These are phyloP conservation scores for Vicugna pacos DNA, from an alignment of 2,113 vertebrate species.

Conservation along the genomic window DNA sequence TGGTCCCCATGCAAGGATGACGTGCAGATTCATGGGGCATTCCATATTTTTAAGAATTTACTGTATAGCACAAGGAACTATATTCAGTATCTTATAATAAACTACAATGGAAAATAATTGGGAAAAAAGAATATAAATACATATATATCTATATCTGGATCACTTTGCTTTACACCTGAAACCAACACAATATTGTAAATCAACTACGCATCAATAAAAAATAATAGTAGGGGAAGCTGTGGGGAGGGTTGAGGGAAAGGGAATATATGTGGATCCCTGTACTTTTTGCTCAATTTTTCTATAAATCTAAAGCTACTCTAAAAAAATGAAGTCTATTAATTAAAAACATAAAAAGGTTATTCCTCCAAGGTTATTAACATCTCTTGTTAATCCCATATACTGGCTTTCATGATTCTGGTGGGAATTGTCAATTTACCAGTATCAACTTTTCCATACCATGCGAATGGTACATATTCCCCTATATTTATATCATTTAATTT, in stretches of 20 bases:
- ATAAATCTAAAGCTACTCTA: conserved; percentile 9
- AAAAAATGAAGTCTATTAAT: background rate
- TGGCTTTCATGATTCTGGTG: background rate
- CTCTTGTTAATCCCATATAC: background rate
- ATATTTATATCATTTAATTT: conserved; percentile 36
- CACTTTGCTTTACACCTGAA: no score
- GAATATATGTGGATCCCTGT: background rate
- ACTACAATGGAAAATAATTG: no score
- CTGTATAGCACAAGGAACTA: no score
- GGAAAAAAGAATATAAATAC: no score
- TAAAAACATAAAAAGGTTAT: background rate
- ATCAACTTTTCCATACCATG: background rate
- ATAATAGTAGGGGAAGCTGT: background rate
- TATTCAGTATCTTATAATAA: no score
- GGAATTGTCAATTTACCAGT: background rate
- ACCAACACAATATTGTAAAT: no score
- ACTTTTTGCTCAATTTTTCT: background rate
- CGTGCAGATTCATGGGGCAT: no score
- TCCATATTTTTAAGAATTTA: no score
- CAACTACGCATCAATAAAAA: no score
- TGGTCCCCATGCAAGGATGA: no score
- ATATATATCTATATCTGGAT: no score
- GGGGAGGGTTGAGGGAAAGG: rapidly evolving
- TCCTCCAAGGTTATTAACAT: background rate
- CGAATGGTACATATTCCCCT: background rate